These are phyloP conservation scores for Cygnus atratus DNA, from an alignment of 2,113 vertebrate species.

Conservation along the genomic window DNA sequence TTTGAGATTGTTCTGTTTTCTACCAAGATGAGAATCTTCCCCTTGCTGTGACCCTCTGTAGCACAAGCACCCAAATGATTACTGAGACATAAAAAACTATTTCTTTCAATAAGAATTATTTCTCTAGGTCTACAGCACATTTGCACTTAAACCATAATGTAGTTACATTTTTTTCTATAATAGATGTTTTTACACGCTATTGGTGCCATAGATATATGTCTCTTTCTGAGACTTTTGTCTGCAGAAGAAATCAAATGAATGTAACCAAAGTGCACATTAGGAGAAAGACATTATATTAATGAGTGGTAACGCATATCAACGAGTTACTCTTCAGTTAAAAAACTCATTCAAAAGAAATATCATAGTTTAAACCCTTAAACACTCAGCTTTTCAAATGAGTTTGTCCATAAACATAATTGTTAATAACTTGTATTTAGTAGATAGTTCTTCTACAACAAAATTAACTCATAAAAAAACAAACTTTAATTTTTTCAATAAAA, in stretches of 20 bases:
- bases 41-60: neutral
- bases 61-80: conserved; percentile 22
- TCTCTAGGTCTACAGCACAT: conserved; percentile 3
- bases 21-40: neutral
- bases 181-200: conserved; percentile 16
- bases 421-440: conserved; percentile 57
- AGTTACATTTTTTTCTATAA: conserved; percentile 21
- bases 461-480: conserved; percentile 50
- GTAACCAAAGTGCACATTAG: conserved; percentile 48
- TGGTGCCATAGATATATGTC: neutral
- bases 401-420: conserved; percentile 46
- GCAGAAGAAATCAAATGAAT: conserved; percentile 56
- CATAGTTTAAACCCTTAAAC: conserved; percentile 44
- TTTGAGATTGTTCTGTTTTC: neutral
- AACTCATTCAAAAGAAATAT: conserved; percentile 37
- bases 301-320: conserved; percentile 29
- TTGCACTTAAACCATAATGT: conserved; percentile 23
- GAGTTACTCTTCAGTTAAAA: conserved; percentile 55
- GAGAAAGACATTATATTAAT: conserved; percentile 26
- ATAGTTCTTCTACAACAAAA: conserved; percentile 39
- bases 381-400: conserved; percentile 34
- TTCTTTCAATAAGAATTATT: conserved; percentile 48
- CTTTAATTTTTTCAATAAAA: conserved; percentile 26
- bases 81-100: conserved; percentile 13
- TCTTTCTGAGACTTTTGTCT: conserved; percentile 46